A percentile compares a stretch with the other conserved stretches of the same genome.
These are phyloP conservation scores for Antrozous pallidus DNA, from an alignment of 2,797 vertebrate species.

Conservation along the genomic window DNA sequence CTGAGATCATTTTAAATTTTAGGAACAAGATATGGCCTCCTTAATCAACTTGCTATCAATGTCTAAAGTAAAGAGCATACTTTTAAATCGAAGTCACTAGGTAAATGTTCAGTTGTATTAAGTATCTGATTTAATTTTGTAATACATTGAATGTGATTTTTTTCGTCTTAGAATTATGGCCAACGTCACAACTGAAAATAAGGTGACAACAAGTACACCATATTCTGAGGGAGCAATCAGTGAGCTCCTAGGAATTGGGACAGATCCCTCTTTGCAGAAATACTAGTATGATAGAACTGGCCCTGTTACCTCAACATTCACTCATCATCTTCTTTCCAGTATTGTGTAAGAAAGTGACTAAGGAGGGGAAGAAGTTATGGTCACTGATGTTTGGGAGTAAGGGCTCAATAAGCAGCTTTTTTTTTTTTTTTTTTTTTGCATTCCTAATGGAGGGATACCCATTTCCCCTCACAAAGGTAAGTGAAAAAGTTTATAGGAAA, in stretches of 20 bases:
- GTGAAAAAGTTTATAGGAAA: neutral
- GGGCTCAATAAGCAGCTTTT: neutral
- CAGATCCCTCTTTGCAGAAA: neutral
- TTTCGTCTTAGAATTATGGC: conserved; percentile 31
- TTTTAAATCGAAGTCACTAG: conserved; percentile 12
- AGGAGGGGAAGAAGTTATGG: neutral
- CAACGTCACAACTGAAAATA: conserved; percentile 20
- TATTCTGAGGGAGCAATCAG: neutral
- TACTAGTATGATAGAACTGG: neutral
- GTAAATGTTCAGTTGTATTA: conserved; percentile 32
- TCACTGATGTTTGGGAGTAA: neutral
- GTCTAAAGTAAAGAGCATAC: conserved; percentile 20
- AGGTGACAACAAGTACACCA: neutral
- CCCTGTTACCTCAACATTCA: neutral
- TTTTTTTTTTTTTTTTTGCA: neutral
- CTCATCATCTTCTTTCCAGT: neutral
- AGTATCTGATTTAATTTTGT: conserved; percentile 34
- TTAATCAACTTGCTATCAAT: neutral
- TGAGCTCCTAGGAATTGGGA: neutral
- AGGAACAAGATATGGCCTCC: neutral
- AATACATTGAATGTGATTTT: neutral
- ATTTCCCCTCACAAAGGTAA: neutral
- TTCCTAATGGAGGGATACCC: neutral
- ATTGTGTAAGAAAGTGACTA: neutral
- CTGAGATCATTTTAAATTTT: conserved; percentile 51